Evolutionary conservation across 2,888 invertebrate genomes (phyloP).

Genomic region (Hypomecis punctinalis): DNA sequence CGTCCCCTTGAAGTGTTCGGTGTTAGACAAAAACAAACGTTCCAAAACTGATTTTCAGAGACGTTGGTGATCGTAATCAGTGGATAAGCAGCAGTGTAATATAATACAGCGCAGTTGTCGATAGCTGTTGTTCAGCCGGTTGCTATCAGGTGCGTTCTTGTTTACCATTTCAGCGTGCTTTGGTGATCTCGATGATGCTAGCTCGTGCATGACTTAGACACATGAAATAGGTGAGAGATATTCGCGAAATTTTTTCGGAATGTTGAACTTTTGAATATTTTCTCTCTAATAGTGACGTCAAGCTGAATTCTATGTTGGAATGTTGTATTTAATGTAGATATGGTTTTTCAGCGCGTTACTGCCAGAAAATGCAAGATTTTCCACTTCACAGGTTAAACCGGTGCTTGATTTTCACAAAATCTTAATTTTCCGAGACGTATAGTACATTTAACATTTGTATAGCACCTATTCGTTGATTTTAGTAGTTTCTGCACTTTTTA

Average conservation of each 20-base stretch:
- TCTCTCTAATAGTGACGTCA: slow-evolving; percentile 10
- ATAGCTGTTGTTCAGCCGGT: slow-evolving; percentile 45
- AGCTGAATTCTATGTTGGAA: neutral
- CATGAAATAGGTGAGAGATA: slow-evolving; percentile 36
- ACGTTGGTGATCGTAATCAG: slow-evolving; percentile 59
- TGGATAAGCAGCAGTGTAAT: slow-evolving; percentile 49
- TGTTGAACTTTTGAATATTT: slow-evolving; percentile 22
- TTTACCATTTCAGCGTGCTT: slow-evolving; percentile 67
- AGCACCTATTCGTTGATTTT: no score
- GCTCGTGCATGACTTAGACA: slow-evolving; percentile 59
- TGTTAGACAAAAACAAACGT: slow-evolving; percentile 69
- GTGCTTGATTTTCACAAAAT: no score
- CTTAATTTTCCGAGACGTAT: no score
- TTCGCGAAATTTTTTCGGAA: slow-evolving; percentile 20
- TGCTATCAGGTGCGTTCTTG: slow-evolving; percentile 53
- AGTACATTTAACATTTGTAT: no score
- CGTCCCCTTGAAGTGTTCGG: slow-evolving; percentile 50
- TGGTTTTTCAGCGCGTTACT: no score
- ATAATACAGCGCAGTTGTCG: slow-evolving; percentile 20
- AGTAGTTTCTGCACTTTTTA: no score
- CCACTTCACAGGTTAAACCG: no score
- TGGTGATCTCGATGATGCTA: slow-evolving; percentile 65
- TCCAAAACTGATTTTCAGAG: slow-evolving; percentile 55
- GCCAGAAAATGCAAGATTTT: no score
- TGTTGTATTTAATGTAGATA: neutral